Percentiles rank a stretch among this genome's conserved stretches.
phyloP scores from a whole-genome alignment of 1,140 invertebrate species.

The Danaus melanippus region DNA sequence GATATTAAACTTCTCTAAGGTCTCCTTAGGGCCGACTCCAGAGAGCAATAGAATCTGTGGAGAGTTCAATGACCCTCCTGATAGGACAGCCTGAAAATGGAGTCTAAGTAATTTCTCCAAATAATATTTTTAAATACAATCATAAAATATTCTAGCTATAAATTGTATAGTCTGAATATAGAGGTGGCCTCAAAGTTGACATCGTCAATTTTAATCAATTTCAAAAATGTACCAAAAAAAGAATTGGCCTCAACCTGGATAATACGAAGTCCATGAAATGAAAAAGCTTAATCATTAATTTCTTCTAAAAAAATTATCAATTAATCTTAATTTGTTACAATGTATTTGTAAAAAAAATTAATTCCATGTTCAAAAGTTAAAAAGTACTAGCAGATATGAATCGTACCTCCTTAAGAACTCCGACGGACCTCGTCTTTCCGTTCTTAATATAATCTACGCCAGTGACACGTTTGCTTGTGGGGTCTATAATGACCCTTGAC shows the following conservation, averaged over 20 bases:
- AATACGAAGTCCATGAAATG: too few relatives aligned
- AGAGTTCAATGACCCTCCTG: conserved; percentile 76
- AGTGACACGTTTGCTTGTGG: conserved; percentile 68
- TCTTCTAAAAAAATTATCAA: too few relatives aligned
- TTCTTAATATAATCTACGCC: conserved; percentile 71
- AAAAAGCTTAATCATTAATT: too few relatives aligned
- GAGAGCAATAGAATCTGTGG: conserved; percentile 80
- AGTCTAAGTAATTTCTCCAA: background rate
- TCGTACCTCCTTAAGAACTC: conserved; percentile 77
- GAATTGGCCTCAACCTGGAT: too few relatives aligned
- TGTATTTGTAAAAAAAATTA: too few relatives aligned
- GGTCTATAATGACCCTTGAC: conserved; percentile 72
- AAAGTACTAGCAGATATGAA: too few relatives aligned
- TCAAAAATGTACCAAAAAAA: too few relatives aligned
- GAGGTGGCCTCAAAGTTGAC: too few relatives aligned
- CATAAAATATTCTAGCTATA: background rate
- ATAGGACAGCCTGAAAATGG: conserved; percentile 76
- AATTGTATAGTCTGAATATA: too few relatives aligned
- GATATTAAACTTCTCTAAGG: conserved; percentile 76
- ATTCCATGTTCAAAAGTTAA: background rate
- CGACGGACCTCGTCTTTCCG: conserved; percentile 72
- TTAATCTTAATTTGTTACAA: too few relatives aligned
- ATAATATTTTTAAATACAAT: background rate
- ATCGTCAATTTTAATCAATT: too few relatives aligned
- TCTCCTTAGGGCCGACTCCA: conserved; percentile 79